Evolutionary conservation across 2,113 vertebrate genomes (phyloP), one percentile per base, ranked within the genome.

Genomic region (Gambusia affinis): DNA sequence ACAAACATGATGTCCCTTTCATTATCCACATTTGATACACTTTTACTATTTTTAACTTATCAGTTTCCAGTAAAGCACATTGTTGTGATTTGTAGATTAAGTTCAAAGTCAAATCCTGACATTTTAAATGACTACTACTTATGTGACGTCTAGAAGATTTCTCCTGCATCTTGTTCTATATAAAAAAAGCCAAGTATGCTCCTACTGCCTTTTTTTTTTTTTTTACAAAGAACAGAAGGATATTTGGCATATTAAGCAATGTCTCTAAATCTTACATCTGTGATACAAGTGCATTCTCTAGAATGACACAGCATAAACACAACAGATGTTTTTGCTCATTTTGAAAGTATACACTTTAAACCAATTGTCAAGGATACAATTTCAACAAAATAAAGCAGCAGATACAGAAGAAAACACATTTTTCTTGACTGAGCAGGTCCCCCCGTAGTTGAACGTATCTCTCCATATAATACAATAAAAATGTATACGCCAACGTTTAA

Each of bases 181-280:
- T 35, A 51, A 67, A 57, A 57, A 61, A 80, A 10, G 60, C 30
- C 39, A 31, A 51, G 22, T 12, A 30, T 51, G 19, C 35, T 37
- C 10, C 2, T 12, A 12, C 10, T 12, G 10, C 35, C 35, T 37
- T 35, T 35, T 35, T 35, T 35, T 35, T 37, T 37, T 37, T 37
- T 37, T 37, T 37, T 12, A 12, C 42, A 54, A 74, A 54, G 31
- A 63, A 28, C 54, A 79, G 63, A 60, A 72, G 67, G 61, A 62
- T 27, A 75, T 72, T 54, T 30, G 57, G 76, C 70, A 83, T 75
- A 81, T 81, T 60, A 78, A 82, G 68, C 28, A n/a, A 73, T 67
- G 42, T 68, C 72, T 77, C 72, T 84, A 70, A 78, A 72, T 24
- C 29, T 31, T 30, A 54, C 76, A 83, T 62, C 73, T 68, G 65